phyloP scores from a whole-genome alignment of 2,888 invertebrate species.

The Hofmannophila pseudospretella region DNA sequence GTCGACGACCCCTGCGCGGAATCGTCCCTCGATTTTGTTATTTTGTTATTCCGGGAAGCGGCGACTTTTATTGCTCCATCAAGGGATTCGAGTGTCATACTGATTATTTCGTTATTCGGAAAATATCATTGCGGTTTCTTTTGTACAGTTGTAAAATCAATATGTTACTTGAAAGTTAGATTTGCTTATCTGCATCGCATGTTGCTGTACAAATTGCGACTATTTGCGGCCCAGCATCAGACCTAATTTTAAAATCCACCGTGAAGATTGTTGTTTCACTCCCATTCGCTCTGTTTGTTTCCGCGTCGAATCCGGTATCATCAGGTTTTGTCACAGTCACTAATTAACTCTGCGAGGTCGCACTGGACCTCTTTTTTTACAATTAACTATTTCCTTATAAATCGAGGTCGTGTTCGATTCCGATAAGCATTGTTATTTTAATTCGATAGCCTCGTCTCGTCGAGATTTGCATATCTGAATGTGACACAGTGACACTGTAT shows the following conservation, averaged over 20 bases:
- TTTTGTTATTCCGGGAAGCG: slow-evolving; percentile 12
- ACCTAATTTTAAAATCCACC: slow-evolving; percentile 23
- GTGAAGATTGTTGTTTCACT: slow-evolving; percentile 24
- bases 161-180: not conserved
- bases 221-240: slow-evolving; percentile 22
- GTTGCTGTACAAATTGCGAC: slow-evolving; percentile 22
- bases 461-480: slow-evolving; percentile 1
- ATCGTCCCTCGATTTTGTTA: slow-evolving; percentile 11
- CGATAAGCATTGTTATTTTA: slow-evolving; percentile 9
- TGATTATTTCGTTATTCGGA: not conserved
- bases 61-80: slow-evolving; percentile 7
- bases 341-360: slow-evolving; percentile 36
- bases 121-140: not conserved
- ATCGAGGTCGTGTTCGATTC: slow-evolving; percentile 26
- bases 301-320: slow-evolving; percentile 31
- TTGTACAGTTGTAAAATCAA: not conserved
- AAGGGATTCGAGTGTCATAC: slow-evolving; percentile 1
- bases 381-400: slow-evolving; percentile 20
- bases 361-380: slow-evolving; percentile 17
- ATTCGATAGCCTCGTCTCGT: not conserved
- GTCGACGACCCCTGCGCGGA: slow-evolving; percentile 28
- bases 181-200: no score
- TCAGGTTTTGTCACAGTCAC: slow-evolving; percentile 36
- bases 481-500: not conserved
- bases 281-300: slow-evolving; percentile 24